phyloP scores from a whole-genome alignment of 1,140 invertebrate species.

The Papilio polyxenes region DNA sequence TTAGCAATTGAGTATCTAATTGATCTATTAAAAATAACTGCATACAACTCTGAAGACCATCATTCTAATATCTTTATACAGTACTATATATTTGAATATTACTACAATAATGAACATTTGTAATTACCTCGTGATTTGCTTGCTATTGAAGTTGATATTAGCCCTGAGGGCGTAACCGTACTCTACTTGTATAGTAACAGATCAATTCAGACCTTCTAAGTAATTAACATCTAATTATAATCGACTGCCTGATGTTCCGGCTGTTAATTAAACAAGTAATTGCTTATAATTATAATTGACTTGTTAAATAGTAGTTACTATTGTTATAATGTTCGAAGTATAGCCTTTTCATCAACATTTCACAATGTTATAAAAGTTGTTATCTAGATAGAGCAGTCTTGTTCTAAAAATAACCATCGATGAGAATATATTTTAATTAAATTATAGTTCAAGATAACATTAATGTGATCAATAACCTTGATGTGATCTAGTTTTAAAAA shows the following conservation, averaged over 20 bases:
- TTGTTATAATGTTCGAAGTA: background rate
- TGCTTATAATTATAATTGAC: background rate
- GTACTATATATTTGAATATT: background rate
- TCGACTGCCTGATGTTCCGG: background rate
- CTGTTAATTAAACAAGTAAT: slow-evolving; percentile 9
- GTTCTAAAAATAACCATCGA: background rate
- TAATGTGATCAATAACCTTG: background rate
- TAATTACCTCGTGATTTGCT: slow-evolving; percentile 27
- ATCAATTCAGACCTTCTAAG: background rate
- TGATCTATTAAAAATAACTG: background rate
- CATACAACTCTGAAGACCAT: background rate
- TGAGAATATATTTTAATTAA: background rate
- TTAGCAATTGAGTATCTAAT: too few species aligned
- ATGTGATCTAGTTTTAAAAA: background rate
- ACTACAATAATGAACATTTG: background rate
- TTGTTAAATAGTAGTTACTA: background rate
- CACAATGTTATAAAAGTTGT: too few species aligned
- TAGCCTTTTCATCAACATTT: too few species aligned
- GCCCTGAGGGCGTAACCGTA: slow-evolving; percentile 15
- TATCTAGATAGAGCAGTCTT: too few species aligned
- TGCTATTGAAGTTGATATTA: background rate
- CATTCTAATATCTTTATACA: background rate
- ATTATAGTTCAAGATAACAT: background rate
- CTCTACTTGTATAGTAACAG: background rate
- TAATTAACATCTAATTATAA: slow-evolving; percentile 20